Evolutionary conservation across 1,140 invertebrate genomes (phyloP).

Genomic region (Platyscapa corneri): DNA sequence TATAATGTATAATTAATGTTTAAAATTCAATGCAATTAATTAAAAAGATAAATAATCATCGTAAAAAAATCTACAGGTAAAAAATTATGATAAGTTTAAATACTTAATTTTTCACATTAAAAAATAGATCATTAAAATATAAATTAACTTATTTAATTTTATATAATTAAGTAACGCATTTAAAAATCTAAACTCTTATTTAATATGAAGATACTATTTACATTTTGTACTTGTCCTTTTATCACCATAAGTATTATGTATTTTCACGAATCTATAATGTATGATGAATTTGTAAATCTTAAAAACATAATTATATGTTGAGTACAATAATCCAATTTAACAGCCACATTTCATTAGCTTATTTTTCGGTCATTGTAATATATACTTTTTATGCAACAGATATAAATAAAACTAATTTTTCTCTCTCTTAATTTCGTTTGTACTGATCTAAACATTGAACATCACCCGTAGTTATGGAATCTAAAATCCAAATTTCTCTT

Average conservation of each 20-base stretch:
- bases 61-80: neutral
- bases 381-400: neutral
- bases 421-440: slow-evolving; percentile 38
- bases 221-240: slow-evolving; percentile 1
- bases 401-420: neutral
- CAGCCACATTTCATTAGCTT: neutral
- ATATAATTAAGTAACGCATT: neutral
- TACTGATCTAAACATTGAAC: slow-evolving; percentile 63
- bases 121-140: neutral
- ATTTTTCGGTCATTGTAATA: neutral
- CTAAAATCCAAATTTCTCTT: slow-evolving; percentile 69
- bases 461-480: slow-evolving; percentile 70
- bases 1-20: neutral
- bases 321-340: neutral
- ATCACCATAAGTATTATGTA: neutral
- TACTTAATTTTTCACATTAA: neutral
- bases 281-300: too few species aligned
- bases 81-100: neutral
- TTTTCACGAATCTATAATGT: neutral
- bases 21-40: neutral
- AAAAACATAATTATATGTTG: slow-evolving; percentile 2
- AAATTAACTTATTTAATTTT: neutral
- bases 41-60: neutral
- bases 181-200: neutral
- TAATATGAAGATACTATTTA: neutral